phyloP scores from a whole-genome alignment of 2,797 vertebrate species.

The Gallinago stenura region DNA sequence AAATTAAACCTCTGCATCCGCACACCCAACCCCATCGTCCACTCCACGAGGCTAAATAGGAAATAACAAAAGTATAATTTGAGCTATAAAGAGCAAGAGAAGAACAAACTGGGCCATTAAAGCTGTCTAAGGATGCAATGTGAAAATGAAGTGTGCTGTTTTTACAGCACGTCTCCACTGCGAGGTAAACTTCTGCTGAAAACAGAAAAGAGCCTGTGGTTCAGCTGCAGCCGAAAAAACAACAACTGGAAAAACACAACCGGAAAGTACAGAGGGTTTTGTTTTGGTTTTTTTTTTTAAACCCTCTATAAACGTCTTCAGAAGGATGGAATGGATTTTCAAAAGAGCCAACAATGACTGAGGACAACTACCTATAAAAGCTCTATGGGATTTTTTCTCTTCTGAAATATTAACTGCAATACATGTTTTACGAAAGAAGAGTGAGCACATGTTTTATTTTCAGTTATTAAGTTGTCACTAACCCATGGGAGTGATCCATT shows the following conservation, averaged over 20 bases:
- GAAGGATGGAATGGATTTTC: constrained; percentile 30
- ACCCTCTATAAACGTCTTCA: background rate
- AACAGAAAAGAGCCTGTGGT: background rate
- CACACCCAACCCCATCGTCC: background rate
- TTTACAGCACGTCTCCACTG: constrained; percentile 31
- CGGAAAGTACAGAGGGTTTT: background rate
- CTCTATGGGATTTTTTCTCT: background rate
- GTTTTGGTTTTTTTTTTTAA: background rate
- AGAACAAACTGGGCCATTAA: background rate
- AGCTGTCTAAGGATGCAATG: background rate
- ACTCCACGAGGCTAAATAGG: background rate
- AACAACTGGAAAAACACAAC: constrained; percentile 13
- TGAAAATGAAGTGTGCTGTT: background rate
- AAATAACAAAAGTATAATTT: background rate
- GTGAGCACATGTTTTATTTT: background rate
- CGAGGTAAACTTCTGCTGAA: constrained; percentile 14
- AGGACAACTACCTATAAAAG: constrained; percentile 10
- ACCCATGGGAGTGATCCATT: constrained; percentile 21
- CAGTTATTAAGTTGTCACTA: constrained; percentile 38
- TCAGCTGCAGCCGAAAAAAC: background rate
- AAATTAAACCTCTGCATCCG: background rate
- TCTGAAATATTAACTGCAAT: background rate
- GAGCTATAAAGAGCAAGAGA: background rate
- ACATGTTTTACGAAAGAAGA: background rate
- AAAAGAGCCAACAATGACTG: background rate